Conservation (phyloP, 2,113 vertebrate species). For the Silurus meridionalis region DNA sequence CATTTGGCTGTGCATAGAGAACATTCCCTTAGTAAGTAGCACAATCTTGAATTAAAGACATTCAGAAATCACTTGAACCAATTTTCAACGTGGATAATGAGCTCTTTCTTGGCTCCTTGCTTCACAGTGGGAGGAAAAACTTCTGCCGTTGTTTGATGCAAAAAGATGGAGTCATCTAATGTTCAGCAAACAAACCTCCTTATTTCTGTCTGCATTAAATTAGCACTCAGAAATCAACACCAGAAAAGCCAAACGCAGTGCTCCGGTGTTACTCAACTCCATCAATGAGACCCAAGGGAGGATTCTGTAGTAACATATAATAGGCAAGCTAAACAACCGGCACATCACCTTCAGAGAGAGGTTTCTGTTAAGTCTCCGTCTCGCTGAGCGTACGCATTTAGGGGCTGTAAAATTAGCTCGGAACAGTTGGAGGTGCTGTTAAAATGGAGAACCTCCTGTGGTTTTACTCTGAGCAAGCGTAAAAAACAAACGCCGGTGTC, state of each 20-base stretch:
- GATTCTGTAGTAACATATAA: not conserved
- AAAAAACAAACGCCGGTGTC: not conserved
- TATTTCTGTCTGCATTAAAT: not conserved
- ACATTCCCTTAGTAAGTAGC: not conserved
- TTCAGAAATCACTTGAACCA: not conserved
- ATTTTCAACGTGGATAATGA: not conserved
- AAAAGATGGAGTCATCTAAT: slow-evolving; percentile 7
- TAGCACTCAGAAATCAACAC: not conserved
- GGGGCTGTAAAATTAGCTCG: not conserved
- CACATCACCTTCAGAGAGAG: not conserved
- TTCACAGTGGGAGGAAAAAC: slow-evolving; percentile 5
- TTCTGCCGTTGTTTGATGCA: slow-evolving; percentile 5
- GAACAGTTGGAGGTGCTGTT: slow-evolving; percentile 12
- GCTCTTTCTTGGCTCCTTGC: slow-evolving; percentile 1
- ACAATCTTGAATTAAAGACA: slow-evolving; percentile 9
- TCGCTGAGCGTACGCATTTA: not conserved
- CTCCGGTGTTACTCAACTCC: not conserved
- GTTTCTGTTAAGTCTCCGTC: slow-evolving; percentile 13
- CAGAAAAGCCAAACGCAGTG: not conserved
- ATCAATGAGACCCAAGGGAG: slow-evolving; percentile 14
- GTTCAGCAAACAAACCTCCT: slow-evolving; percentile 3
- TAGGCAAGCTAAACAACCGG: not conserved
- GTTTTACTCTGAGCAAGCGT: slow-evolving; percentile 9
- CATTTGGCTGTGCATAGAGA: not conserved
- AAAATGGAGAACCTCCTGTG: not conserved